Evolutionary conservation across 2,113 vertebrate species (phyloP), one percentile per base, ranked within the genome.

Genomic region (Rhombomys opimus): DNA sequence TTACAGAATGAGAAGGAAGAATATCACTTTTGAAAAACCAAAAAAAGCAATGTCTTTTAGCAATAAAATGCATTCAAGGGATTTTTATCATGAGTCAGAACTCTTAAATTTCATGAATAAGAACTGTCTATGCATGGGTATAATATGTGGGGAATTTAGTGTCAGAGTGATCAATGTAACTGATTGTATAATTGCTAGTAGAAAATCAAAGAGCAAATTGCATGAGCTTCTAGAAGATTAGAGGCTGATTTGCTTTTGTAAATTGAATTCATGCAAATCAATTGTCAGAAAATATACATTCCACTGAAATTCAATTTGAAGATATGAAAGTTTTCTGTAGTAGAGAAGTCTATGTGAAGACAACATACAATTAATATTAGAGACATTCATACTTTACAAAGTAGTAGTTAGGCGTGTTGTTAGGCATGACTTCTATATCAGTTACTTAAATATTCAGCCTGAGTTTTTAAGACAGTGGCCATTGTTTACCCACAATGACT

Each of bases 291-390:
- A 97, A 93, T 88, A 84, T 87, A 35, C 22, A 90, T 92, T 4
- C 32, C 50, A 91, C 84, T 94, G 82, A 89, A 90, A 87, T 97
- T 85, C 86, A 20, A 87, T 90, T 85, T 91, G 67, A 95, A 80
- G 23, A 67, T 91, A 32, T 67, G n/a, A 95, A 93, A 78, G 0
- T 22, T 95, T 78, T 73, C 11, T 10, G 50, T 17, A 57, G 11
- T 61, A 54, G 17, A 95, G 10, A 88, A 89, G 1, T 88, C 25
- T 65, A 50, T 81, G 12, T 82, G 70, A 89, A 27, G 23, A 41
- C n/a, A 18, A 86, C 50, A 41, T 57, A 65, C 46, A 88, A 72
- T 57, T 87, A 77, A 10, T 0, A 59, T 15, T 52, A 50, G 3
- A 73, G 30, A 41, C 3, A 7, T 80, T 84, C 50, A 78, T 46